Evolutionary conservation across 2,888 invertebrate species (phyloP).

Genomic region (Papilio demoleus): DNA sequence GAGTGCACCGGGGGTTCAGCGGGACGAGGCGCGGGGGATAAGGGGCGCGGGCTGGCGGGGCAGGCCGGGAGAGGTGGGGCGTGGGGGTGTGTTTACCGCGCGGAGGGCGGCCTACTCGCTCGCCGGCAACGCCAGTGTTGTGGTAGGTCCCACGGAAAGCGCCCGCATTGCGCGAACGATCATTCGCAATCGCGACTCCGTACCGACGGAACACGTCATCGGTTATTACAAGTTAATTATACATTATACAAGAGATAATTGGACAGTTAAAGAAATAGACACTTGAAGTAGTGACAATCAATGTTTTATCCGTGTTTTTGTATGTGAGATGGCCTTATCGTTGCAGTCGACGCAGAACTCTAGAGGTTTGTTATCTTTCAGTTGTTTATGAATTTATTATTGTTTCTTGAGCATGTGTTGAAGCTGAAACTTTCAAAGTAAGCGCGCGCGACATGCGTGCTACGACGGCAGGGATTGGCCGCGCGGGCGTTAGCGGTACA

Average conservation of each 20-base stretch:
- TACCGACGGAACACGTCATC: slow-evolving; percentile 69
- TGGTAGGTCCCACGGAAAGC: slow-evolving; percentile 84
- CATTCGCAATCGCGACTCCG: slow-evolving; percentile 72
- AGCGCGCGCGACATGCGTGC: slow-evolving; percentile 77
- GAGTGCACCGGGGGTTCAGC: slow-evolving; percentile 65
- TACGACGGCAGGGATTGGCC: slow-evolving; percentile 72
- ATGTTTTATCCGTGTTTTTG: slow-evolving; percentile 77
- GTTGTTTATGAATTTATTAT: slow-evolving; percentile 44
- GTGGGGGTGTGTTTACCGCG: slow-evolving; percentile 78
- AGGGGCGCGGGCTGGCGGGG: slow-evolving; percentile 44
- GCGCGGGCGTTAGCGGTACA: slow-evolving; percentile 64
- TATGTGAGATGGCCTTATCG: slow-evolving; percentile 84
- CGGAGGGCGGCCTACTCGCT: slow-evolving; percentile 69
- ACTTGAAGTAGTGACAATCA: slow-evolving; percentile 67
- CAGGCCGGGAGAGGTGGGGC: slow-evolving; percentile 58
- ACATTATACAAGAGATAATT: slow-evolving; percentile 41
- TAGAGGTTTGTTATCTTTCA: slow-evolving; percentile 72
- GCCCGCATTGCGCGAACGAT: slow-evolving; percentile 62
- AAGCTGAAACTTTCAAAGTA: slow-evolving; percentile 73
- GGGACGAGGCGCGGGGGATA: slow-evolving; percentile 46
- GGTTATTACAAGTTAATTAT: slow-evolving; percentile 38
- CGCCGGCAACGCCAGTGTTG: slow-evolving; percentile 79
- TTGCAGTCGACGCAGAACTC: slow-evolving; percentile 83
- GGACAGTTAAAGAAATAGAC: slow-evolving; percentile 47
- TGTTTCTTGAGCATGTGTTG: slow-evolving; percentile 61